A percentile compares a stretch with the other conserved stretches of the same genome.
Evolutionary conservation across 2,113 vertebrate species (phyloP).

Genomic region (Choloepus hoffmanni): DNA sequence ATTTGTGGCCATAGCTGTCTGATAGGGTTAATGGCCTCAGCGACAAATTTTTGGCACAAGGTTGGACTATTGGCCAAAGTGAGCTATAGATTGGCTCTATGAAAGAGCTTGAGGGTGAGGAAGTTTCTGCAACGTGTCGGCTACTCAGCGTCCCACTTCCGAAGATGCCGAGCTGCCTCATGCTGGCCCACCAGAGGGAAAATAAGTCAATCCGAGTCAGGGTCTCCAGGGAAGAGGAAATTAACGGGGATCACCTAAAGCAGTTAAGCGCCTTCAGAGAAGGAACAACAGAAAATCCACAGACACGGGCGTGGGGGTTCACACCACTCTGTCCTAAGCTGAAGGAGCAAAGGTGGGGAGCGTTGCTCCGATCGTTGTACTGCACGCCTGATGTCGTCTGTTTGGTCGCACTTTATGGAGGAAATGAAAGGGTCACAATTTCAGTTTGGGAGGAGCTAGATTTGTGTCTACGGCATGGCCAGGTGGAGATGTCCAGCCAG

Average conservation of each 20-base stretch:
- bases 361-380: not conserved
- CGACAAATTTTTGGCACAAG: too few species aligned
- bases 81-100: too few species aligned
- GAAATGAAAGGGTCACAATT: not conserved
- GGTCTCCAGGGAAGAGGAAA: not conserved
- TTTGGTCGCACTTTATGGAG: not conserved
- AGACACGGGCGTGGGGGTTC: not conserved
- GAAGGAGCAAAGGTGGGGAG: not conserved
- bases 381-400: rapidly evolving
- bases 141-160: not conserved
- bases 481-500: not conserved
- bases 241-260: not conserved
- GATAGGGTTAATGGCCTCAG: too few species aligned
- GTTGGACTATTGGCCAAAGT: too few species aligned
- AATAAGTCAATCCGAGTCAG: not conserved
- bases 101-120: too few species aligned
- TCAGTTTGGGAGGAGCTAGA: too few species aligned
- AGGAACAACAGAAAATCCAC: not conserved
- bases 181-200: not conserved
- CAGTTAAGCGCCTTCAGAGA: not conserved
- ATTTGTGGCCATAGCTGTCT: too few species aligned
- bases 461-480: not conserved
- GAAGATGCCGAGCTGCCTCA: not conserved
- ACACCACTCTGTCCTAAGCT: too few species aligned
- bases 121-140: not conserved